Evolutionary conservation across 2,113 vertebrate species (phyloP).

Genomic region (Octodon degus): DNA sequence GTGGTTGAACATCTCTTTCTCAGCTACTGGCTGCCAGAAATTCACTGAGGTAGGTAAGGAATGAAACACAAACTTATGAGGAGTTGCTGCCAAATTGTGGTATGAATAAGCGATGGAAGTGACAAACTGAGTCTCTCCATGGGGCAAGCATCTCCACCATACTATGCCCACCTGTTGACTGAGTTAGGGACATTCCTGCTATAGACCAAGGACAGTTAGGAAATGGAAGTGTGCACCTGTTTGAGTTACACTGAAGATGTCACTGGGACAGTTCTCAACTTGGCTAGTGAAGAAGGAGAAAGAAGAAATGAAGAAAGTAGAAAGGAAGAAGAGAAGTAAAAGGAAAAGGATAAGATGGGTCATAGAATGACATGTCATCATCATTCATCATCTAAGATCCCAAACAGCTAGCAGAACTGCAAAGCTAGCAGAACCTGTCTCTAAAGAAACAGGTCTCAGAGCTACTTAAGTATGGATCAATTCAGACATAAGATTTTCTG

Average conservation of each 20-base stretch:
- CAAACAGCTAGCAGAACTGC: not conserved
- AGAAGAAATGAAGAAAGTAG: too few species aligned
- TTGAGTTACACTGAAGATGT: not conserved
- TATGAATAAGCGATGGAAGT: not conserved
- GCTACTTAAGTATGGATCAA: too few species aligned
- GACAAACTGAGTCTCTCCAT: not conserved
- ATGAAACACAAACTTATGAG: not conserved
- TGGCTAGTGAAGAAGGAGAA: not conserved
- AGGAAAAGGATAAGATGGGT: not conserved
- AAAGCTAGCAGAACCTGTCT: not conserved
- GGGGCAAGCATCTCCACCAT: not conserved
- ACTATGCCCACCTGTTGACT: not conserved
- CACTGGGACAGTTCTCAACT: not conserved
- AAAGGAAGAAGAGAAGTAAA: not conserved
- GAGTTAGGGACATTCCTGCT: not conserved
- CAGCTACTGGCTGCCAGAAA: not conserved
- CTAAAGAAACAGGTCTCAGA: too few species aligned
- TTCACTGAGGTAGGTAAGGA: not conserved
- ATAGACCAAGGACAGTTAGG: not conserved
- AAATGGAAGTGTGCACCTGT: not conserved
- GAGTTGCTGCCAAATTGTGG: not conserved
- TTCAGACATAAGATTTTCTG: too few species aligned
- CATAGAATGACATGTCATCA: not conserved
- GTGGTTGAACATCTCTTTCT: not conserved
- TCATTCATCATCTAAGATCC: fast-evolving